Base-by-base conservation (phyloP, 2,113 vertebrate genomes). In the Chaenocephalus aceratus region DNA sequence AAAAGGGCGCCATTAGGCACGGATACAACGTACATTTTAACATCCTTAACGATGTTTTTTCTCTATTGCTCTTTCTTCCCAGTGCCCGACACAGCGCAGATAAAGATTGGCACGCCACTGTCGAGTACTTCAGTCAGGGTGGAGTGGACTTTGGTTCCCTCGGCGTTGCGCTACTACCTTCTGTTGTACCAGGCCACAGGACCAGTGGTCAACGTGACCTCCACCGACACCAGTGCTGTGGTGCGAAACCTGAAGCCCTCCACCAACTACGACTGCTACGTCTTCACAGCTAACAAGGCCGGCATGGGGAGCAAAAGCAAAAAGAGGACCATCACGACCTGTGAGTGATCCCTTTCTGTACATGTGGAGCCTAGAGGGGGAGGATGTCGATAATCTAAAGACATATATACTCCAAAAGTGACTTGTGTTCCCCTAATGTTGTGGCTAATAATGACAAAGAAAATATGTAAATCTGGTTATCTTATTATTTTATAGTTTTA, bases 31-130 rank as follows among this genome's bases (percentile, higher is more conserved):
- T 56, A n/a, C 3, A 9, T 0, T 16, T 11, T 1, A 48, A 15
- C 23, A 69, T 41, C 52, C 30, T 71, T 13, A 75, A 59, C 1
- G 0, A 44, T 1, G 36, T 10, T 60, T 49, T 63, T 49, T 63
- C 18, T 49, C 9, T n/a, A n/a, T 14, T 54, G 16, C 44, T 89
- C 44, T 80, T 45, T 71, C 34, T 51, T 23, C 1, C 16, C 65
- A 95, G 95, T 91, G 0, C 94, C 95, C 0, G 90, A 73, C 6
- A 75, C 90, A 34, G 70, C 95, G 12, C 94, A 95, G 80, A 92
- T 95, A 64, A 51, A 53, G 13, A 4, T 1, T 0, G 82, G 75
- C 6, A 36, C 1, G 23, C 54, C 91, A 16, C 6, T 93, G 52
- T 79, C 95, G 0, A 96, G 95, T 63, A 78, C 89, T 21, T 84